Evolutionary conservation across 1,140 invertebrate genomes (phyloP).

Genomic region (Periplaneta americana): DNA sequence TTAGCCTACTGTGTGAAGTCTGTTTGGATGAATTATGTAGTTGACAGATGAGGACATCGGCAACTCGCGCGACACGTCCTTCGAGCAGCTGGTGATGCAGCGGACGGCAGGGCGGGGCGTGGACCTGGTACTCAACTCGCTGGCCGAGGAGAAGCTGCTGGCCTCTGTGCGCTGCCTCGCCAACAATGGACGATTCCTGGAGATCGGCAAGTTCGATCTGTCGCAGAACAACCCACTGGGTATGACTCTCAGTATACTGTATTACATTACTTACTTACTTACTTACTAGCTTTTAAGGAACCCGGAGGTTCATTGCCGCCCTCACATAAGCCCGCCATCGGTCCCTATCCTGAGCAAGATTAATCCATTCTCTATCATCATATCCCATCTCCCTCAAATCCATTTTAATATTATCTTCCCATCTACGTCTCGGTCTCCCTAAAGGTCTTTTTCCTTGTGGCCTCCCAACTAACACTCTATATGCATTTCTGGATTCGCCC

Average conservation of each 20-base stretch:
- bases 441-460: too few relatives aligned
- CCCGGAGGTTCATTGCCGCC: too few relatives aligned
- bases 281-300: too few relatives aligned
- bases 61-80: slow-evolving; percentile 63
- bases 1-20: background rate
- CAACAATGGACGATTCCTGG: slow-evolving; percentile 54
- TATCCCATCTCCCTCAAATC: too few relatives aligned
- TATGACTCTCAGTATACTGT: slow-evolving; percentile 54
- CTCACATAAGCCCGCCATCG: too few relatives aligned
- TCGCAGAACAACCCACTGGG: slow-evolving; percentile 35
- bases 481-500: too few relatives aligned
- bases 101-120: slow-evolving; percentile 60
- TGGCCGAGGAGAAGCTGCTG: slow-evolving; percentile 70
- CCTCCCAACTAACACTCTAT: too few relatives aligned
- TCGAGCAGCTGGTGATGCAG: slow-evolving; percentile 60
- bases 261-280: slow-evolving; percentile 19
- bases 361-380: too few relatives aligned
- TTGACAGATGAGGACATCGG: slow-evolving; percentile 64
- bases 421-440: too few relatives aligned
- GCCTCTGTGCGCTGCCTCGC: slow-evolving; percentile 39
- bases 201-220: slow-evolving; percentile 61
- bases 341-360: too few relatives aligned
- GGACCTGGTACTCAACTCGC: slow-evolving; percentile 71
- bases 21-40: slow-evolving; percentile 44
- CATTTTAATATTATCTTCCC: too few relatives aligned